Conservation (phyloP, 2,113 vertebrate species). For the Thermophis baileyi region DNA sequence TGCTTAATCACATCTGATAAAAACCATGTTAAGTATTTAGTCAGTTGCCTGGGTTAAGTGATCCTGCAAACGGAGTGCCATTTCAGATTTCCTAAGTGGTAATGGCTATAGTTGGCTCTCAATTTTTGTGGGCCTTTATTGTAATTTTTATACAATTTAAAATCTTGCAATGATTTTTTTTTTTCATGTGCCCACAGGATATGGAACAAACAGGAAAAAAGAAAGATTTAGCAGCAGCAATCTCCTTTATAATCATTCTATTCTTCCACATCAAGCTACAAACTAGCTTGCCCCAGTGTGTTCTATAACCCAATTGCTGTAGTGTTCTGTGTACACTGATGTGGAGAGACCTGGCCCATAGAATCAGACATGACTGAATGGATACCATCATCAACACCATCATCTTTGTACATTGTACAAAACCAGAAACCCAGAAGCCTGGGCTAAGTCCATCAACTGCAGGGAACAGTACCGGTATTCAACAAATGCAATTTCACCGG, state of each 20-base stretch:
- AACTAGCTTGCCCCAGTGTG: background rate
- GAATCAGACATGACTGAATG: background rate
- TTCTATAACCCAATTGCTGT: background rate
- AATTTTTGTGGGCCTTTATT: background rate
- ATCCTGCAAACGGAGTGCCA: background rate
- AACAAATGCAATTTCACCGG: background rate
- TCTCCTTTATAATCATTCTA: background rate
- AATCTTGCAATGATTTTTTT: background rate
- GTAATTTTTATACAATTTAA: background rate
- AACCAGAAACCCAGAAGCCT: background rate
- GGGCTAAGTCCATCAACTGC: background rate
- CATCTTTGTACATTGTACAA: background rate
- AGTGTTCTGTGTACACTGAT: background rate
- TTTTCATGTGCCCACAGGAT: background rate
- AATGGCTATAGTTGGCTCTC: background rate
- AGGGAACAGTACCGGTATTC: background rate
- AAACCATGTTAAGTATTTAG: background rate
- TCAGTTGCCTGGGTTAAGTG: background rate
- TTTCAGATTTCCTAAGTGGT: background rate
- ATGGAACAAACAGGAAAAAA: background rate
- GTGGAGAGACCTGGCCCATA: background rate
- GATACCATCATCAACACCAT: background rate
- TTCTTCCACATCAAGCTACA: background rate
- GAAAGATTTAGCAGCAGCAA: background rate
- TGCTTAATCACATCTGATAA: background rate